Evolutionary conservation across 1,140 invertebrate species (phyloP).

Genomic region (Ostrea edulis): DNA sequence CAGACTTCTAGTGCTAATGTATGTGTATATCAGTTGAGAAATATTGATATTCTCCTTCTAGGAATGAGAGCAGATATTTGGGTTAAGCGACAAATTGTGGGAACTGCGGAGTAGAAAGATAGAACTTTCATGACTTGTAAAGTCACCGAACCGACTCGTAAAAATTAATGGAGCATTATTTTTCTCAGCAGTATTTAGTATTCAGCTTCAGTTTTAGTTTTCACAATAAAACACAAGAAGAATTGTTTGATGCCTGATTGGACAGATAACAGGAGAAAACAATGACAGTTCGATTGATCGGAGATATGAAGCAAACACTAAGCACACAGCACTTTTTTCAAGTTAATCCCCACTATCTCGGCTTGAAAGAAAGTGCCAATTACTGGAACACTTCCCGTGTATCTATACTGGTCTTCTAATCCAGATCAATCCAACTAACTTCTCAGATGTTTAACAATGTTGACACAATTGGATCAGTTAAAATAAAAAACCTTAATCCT

Average conservation of each 20-base stretch:
- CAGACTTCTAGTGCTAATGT: background rate
- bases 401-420: constrained; percentile 22
- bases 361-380: constrained; percentile 32
- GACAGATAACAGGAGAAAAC: constrained; percentile 16
- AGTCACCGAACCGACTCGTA: background rate
- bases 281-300: background rate
- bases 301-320: background rate
- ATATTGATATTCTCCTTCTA: constrained; percentile 8
- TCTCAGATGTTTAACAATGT: background rate
- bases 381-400: constrained; percentile 7
- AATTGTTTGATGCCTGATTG: background rate
- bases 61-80: background rate
- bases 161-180: constrained; percentile 27
- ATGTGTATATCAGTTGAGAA: constrained; percentile 6
- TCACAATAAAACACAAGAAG: constrained; percentile 9
- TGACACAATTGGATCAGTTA: background rate
- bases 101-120: background rate
- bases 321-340: constrained; percentile 11
- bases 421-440: background rate
- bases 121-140: constrained; percentile 14
- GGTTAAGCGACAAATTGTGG: background rate
- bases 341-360: constrained; percentile 2
- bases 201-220: background rate
- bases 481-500: constrained; percentile 5
- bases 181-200: background rate